Conservation (phyloP, 2,888 invertebrate genomes). For the Andrena chrysosceles region DNA sequence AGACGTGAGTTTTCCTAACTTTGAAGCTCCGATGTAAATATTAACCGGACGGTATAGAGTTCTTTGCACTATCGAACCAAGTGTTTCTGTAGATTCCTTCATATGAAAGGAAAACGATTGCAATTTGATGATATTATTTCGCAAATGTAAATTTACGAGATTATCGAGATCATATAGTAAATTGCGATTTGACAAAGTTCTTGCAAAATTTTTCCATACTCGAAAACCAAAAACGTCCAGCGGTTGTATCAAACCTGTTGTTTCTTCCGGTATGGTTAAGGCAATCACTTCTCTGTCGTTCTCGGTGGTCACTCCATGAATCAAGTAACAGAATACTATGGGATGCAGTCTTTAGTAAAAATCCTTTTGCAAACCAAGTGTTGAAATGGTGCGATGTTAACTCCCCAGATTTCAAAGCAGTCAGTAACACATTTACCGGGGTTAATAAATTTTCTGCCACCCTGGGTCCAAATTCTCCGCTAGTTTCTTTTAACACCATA, state of each 20-base stretch:
- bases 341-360: neutral
- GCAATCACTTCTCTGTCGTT: neutral
- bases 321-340: neutral
- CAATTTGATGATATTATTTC: slow-evolving; percentile 27
- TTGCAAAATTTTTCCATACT: neutral
- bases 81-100: no score
- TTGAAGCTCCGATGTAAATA: no score
- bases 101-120: no score
- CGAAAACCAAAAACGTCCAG: no score
- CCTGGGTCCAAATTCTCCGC: neutral
- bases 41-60: no score
- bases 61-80: no score
- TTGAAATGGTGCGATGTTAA: no score
- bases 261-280: slow-evolving; percentile 12
- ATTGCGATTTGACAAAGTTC: neutral
- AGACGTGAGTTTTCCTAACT: no score
- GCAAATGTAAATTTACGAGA: slow-evolving; percentile 8
- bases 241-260: neutral
- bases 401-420: no score
- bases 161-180: neutral
- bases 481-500: no score
- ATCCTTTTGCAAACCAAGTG: neutral
- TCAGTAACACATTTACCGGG: no score
- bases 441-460: neutral
- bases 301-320: neutral